phyloP scores from a whole-genome alignment of 2,888 invertebrate genomes.

The Ferrisia virgata region DNA sequence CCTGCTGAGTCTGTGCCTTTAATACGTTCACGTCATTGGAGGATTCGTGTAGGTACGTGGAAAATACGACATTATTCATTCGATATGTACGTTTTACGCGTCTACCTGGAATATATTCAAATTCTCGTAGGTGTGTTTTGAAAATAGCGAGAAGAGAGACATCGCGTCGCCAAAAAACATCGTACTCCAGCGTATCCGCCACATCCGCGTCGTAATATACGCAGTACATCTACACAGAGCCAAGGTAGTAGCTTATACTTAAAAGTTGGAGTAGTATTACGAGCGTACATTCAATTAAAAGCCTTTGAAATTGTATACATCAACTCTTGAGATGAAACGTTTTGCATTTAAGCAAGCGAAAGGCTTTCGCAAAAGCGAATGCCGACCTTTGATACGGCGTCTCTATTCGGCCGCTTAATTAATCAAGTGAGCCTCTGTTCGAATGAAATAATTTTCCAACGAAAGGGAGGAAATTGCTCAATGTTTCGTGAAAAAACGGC shows the following conservation, averaged over 20 bases:
- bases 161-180: neutral
- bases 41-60: too few relatives aligned
- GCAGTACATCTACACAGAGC: too few relatives aligned
- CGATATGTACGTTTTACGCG: too few relatives aligned
- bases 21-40: too few relatives aligned
- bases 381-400: slow-evolving; percentile 39
- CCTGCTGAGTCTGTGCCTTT: too few relatives aligned
- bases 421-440: slow-evolving; percentile 35
- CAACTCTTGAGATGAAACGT: slow-evolving; percentile 39
- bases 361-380: slow-evolving; percentile 17
- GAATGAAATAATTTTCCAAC: slow-evolving; percentile 34
- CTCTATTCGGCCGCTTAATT: slow-evolving; percentile 38
- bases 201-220: neutral
- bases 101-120: too few relatives aligned
- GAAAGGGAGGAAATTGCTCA: slow-evolving; percentile 34
- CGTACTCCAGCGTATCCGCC: too few relatives aligned
- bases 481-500: slow-evolving; percentile 39
- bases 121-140: neutral
- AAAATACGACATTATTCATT: too few relatives aligned
- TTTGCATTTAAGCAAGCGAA: slow-evolving; percentile 26
- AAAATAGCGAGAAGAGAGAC: neutral
- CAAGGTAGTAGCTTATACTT: slow-evolving; percentile 3
- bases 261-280: slow-evolving; percentile 18
- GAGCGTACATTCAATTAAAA: slow-evolving; percentile 34
- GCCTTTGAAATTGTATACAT: slow-evolving; percentile 39